Conservation (phyloP, 2,888 invertebrate species). For the Pocota personata region DNA sequence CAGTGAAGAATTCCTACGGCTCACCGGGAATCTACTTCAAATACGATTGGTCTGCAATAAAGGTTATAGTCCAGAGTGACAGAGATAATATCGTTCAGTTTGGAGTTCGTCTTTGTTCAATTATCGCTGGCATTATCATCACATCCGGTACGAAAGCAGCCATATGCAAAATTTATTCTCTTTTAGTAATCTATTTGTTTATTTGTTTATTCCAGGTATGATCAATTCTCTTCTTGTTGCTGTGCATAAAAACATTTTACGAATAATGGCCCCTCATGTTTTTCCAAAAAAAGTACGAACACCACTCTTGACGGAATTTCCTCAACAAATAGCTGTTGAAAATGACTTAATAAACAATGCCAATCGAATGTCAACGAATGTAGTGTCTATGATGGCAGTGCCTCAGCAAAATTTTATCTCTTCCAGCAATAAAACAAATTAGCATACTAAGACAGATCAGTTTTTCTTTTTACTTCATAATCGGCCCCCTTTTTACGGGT, state of each 20-base stretch:
- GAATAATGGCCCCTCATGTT: constrained; percentile 54
- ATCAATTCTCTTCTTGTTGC: constrained; percentile 62
- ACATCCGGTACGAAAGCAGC: constrained; percentile 87
- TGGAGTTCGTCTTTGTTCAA: constrained; percentile 93
- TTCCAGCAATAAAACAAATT: constrained; percentile 26
- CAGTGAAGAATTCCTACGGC: constrained; percentile 92
- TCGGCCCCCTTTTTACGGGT: too few relatives aligned
- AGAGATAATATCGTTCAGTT: constrained; percentile 91
- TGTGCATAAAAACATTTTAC: constrained; percentile 36
- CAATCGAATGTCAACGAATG: constrained; percentile 57
- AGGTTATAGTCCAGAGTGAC: constrained; percentile 92
- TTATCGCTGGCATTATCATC: constrained; percentile 96
- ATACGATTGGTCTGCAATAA: constrained; percentile 96
- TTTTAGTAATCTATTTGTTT: neutral
- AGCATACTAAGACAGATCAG: neutral
- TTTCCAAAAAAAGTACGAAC: neutral
- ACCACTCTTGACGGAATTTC: constrained; percentile 19
- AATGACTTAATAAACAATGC: constrained; percentile 60
- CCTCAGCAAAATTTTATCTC: constrained; percentile 21
- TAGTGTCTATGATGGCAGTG: constrained; percentile 41
- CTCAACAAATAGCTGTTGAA: constrained; percentile 50
- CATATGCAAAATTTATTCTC: neutral
- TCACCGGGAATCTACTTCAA: constrained; percentile 97
- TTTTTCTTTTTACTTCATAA: neutral
- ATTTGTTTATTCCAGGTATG: constrained; percentile 58